These are phyloP conservation scores for Latheticus oryzae DNA, from an alignment of 2,888 invertebrate species.

Conservation along the genomic window DNA sequence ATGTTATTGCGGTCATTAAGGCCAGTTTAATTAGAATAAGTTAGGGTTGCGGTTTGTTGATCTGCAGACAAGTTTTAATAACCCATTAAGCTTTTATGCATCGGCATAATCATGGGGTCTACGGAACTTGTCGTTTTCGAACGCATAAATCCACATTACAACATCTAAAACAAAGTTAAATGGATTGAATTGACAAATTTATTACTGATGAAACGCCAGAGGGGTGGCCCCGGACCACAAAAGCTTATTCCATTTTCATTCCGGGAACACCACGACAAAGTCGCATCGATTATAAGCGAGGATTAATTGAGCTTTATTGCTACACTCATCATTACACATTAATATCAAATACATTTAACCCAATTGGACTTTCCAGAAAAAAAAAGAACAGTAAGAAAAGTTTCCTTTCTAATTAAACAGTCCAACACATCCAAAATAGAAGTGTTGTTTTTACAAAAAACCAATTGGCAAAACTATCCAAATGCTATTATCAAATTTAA, in stretches of 20 bases:
- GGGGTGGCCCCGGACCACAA: constrained; percentile 24
- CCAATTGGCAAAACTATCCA: too few species aligned
- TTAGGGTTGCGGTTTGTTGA: constrained; percentile 52
- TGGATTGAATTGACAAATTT: constrained; percentile 44
- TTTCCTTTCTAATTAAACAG: too few species aligned
- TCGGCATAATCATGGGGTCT: constrained; percentile 38
- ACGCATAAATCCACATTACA: constrained; percentile 44
- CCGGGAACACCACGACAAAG: constrained; percentile 24
- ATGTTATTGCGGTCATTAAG: constrained; percentile 56
- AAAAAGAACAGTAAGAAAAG: too few species aligned
- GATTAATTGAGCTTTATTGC: constrained; percentile 29
- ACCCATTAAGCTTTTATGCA: constrained; percentile 50
- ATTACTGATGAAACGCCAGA: constrained; percentile 36
- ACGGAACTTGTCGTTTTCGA: constrained; percentile 40
- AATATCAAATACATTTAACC: too few species aligned
- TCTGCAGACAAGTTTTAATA: constrained; percentile 54
- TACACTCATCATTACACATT: constrained; percentile 20
- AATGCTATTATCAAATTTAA: too few species aligned
- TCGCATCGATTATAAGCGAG: constrained; percentile 27
- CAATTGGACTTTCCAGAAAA: too few species aligned
- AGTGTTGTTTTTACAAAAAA: too few species aligned
- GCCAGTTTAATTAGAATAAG: constrained; percentile 53
- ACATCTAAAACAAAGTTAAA: constrained; percentile 41
- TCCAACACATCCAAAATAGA: too few species aligned
- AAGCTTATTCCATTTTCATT: constrained; percentile 39